Evolutionary conservation across 2,113 vertebrate species (phyloP), one percentile per base, ranked within the genome.

Genomic region (Poeciliopsis prolifica): DNA sequence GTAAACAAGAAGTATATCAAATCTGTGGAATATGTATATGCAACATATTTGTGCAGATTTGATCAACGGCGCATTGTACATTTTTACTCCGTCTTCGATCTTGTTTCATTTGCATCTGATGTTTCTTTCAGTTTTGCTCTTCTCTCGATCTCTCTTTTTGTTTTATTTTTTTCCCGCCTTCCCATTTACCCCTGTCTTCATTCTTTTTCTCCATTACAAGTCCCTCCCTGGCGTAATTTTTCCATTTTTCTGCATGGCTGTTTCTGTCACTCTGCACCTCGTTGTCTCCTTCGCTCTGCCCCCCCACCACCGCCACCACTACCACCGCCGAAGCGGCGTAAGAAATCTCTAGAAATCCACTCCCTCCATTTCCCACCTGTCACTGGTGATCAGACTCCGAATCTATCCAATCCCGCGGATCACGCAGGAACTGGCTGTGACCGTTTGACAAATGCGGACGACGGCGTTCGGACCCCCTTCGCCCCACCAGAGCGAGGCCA

Each of bases 351-450:
- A 68, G 77, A 83, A 84, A 86, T 75, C 74, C 80, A 68, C 77
- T 83, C 64, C 74, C 64, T 83, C 81, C 71, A 82, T 88, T 88
- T 83, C 79, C 88, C 66, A 65, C 30, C 79, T 66, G 82, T 90
- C 90, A 83, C 81, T 17, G 78, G 51, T 67, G 75, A 91, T 91
- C 87, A 87, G 78, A 10, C 78, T 79, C 33, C 13, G 42, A 84
- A 83, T 91, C 77, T 33, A 60, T 87, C 84, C 68, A 72, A 68
- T 79, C 70, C 61, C 10, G 30, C 22, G 2, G 37, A 66, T 85
- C 71, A 30, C 65, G 54, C 64, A 42, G 31, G 51, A 77, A 63
- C 51, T 35, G 72, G 0, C 68, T 10, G 17, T 77, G 75, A 73
- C 78, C 37, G 11, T 68, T 79, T 75, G 78, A 68, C 74, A 75